These are phyloP conservation scores for Hecatera dysodea DNA, from an alignment of 2,888 invertebrate genomes.

Conservation along the genomic window DNA sequence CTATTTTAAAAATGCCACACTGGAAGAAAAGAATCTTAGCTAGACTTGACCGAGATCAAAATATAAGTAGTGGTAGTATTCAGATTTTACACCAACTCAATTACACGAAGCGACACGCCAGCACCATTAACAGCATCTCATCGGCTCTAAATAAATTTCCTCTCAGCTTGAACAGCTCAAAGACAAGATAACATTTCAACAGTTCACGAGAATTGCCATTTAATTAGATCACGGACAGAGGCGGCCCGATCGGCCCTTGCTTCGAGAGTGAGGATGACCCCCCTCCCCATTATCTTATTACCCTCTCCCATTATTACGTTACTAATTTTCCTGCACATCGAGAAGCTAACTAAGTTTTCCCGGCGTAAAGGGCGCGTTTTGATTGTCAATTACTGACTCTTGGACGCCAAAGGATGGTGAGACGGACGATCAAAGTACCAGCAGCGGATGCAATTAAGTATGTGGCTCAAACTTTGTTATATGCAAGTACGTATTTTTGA, in stretches of 20 bases:
- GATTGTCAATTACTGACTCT: constrained; percentile 89
- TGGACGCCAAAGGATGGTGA: constrained; percentile 81
- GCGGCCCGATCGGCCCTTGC: constrained; percentile 75
- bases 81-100: not conserved
- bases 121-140: constrained; percentile 25
- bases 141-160: constrained; percentile 73
- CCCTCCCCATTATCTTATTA: constrained; percentile 88
- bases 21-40: not conserved
- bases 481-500: constrained; percentile 41
- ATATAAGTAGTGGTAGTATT: not conserved
- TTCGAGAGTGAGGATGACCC: constrained; percentile 79
- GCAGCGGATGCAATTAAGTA: constrained; percentile 84
- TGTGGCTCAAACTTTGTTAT: constrained; percentile 79
- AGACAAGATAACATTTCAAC: constrained; percentile 78
- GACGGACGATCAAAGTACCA: constrained; percentile 77
- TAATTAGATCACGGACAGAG: constrained; percentile 81
- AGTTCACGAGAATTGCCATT: constrained; percentile 78
- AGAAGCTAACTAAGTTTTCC: constrained; percentile 87
- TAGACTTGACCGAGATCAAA: not conserved
- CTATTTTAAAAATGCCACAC: not conserved
- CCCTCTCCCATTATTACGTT: constrained; percentile 87
- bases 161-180: constrained; percentile 71
- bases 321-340: constrained; percentile 89
- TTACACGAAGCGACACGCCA: constrained; percentile 7
- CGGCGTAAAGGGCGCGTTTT: constrained; percentile 86